Evolutionary conservation across 2,113 vertebrate genomes (phyloP).

Genomic region (Microcebus jonahi): DNA sequence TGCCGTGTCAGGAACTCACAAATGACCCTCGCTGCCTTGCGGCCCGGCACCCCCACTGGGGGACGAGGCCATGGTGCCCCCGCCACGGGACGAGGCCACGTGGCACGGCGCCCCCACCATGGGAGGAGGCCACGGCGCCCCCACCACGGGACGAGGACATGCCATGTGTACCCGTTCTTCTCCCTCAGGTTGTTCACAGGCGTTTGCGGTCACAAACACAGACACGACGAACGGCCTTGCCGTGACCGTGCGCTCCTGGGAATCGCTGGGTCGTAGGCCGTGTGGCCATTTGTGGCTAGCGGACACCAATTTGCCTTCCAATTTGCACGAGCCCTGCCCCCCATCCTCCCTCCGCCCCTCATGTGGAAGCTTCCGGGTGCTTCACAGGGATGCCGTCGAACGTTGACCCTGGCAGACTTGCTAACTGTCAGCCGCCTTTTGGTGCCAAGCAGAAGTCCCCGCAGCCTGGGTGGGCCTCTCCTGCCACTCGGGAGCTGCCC

Average conservation of each 20-base stretch:
- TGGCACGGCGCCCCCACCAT: too few species aligned
- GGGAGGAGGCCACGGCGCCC: background rate
- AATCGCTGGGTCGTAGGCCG: background rate
- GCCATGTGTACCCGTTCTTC: background rate
- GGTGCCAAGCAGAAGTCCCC: background rate
- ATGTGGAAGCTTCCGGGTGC: background rate
- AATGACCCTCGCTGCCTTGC: background rate
- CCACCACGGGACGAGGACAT: fast-evolving
- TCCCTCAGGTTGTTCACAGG: fast-evolving
- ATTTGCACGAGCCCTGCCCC: too few species aligned
- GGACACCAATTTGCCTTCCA: background rate
- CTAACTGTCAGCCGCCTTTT: background rate
- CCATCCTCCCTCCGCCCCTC: background rate
- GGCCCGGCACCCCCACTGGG: too few species aligned
- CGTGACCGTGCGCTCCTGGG: background rate
- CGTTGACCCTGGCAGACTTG: background rate
- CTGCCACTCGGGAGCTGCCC: background rate
- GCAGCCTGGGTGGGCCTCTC: background rate
- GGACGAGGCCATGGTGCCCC: too few species aligned
- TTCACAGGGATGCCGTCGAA: background rate
- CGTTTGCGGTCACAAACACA: too few species aligned
- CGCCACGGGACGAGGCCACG: fast-evolving
- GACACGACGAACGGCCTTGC: background rate
- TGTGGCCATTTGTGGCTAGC: too few species aligned
- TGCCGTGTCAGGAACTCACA: background rate